A percentile compares a stretch with the other conserved stretches of the same genome.
phyloP scores from a whole-genome alignment of 2,797 vertebrate species.

The Tolypeutes matacus region DNA sequence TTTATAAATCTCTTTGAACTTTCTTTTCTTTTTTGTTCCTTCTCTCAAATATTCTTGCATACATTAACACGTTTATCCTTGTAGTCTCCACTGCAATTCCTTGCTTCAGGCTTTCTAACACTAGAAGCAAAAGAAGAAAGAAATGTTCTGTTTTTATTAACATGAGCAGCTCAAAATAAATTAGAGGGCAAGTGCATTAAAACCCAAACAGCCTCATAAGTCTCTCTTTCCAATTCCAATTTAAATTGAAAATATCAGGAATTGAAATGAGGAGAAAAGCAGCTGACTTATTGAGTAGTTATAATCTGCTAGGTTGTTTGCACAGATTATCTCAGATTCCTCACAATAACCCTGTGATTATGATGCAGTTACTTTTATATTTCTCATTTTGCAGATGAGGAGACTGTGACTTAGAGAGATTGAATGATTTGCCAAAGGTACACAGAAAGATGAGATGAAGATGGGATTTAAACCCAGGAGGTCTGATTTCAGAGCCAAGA shows the following conservation, averaged over 20 bases:
- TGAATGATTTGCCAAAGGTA: neutral
- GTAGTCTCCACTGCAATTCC: neutral
- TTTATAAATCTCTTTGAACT: neutral
- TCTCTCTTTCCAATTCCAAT: neutral
- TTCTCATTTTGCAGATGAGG: neutral
- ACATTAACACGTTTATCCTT: neutral
- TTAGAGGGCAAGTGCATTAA: slow-evolving; percentile 36
- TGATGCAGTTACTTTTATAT: neutral
- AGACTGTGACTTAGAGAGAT: neutral
- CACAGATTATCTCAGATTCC: neutral
- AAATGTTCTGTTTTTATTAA: slow-evolving; percentile 26
- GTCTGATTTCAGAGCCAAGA: slow-evolving; percentile 15
- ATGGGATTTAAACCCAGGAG: neutral
- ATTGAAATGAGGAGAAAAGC: neutral
- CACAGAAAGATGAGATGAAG: neutral
- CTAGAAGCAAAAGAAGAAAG: slow-evolving; percentile 32
- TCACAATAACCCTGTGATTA: neutral
- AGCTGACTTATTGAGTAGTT: slow-evolving; percentile 40
- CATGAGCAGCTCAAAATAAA: slow-evolving; percentile 51
- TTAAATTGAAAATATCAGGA: slow-evolving; percentile 49
- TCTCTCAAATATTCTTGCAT: slow-evolving; percentile 32
- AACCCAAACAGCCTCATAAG: neutral
- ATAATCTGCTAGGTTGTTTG: neutral
- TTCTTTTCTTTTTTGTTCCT: neutral
- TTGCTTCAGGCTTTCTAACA: slow-evolving; percentile 55